Evolutionary conservation across 2,797 vertebrate species (phyloP), one percentile per base, ranked within the genome.

Genomic region (Pipistrellus kuhlii): DNA sequence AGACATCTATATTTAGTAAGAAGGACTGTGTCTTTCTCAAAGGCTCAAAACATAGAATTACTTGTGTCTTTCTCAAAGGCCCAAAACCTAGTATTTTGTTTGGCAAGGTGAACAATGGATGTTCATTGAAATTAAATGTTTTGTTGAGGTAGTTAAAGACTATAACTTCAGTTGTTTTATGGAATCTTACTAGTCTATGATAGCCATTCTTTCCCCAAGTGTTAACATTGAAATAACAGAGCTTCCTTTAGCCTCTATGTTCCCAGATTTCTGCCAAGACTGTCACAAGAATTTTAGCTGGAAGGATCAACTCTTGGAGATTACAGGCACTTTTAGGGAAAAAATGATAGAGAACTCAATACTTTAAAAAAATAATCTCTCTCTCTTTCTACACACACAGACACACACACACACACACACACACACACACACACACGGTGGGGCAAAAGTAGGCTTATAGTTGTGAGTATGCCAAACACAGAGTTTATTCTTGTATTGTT

Each of bases 101-200:
- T 82, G 27, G 57, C 46, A 89, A 41, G 32, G 83, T 80, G 46
- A 82, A 57, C 55, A 80, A 41, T 38, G 66, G 35, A 81, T 89
- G 64, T 93, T 93, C 32, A 20, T 1, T 71, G 62, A 89, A 71
- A 72, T 80, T 62, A 66, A 85, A 82, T 72, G 27, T 88, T 88
- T 44, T 51, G 8, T 68, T 80, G 51, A 85, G 25, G 13, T 75
- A 48, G 17, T 12, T 41, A 77, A 72, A 59, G 38, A 66, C n/a
- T 15, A 1, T 38, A 66, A 72, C 8, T 76, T 85, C 82, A 10
- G 6, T 55, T 90, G 38, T 80, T 53, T 87, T 68, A 46, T 12
- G 30, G 8, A 64, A 44, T 3, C 46, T 76, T 81, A 41, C 8
- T 69, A 48, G 2, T 88, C 23, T 66, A 38, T 82, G 68, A 88